Base-by-base conservation (phyloP, 2,797 vertebrate species). In the Telmatherina bonti region DNA sequence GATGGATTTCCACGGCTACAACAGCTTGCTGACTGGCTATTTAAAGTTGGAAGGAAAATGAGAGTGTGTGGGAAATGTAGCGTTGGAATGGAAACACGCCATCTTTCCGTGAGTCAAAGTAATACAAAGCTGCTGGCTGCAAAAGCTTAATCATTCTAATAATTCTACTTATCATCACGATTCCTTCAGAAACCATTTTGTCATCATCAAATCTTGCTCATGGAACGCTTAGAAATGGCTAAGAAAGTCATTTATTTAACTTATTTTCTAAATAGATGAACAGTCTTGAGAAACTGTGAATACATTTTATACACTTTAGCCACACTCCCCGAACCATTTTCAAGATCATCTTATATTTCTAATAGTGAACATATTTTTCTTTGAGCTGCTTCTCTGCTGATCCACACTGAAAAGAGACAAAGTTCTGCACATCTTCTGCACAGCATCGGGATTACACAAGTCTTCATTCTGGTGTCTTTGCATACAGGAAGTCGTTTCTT, bases 31-130 rank as follows among this genome's bases (percentile, higher is more conserved):
- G 43, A 79, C 73, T 13, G 70, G 62, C 55, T 82, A 82, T 67
- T 71, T 65, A 10, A 58, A 78, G 74, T 57, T 57, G 77, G 81
- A 76, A 73, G 76, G 87, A 90, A 93, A 91, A 89, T 53, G 74
- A 68, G 77, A 84, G 67, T 59, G 75, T 86, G 83, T 88, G 82
- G 88, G 89, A 85, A 87, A 74, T 29, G 71, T 69, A 73, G 73
- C 58, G 9, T 41, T 62, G 56, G 49, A 70, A 78, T 76, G 77
- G 84, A 89, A 88, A 85, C 61, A 27, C 58, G 26, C 62, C 33
- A 45, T 76, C 65, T 76, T 84, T 75, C 70, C 55, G 51, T 74
- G 77, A 81, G 72, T 64, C 54, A 60, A 49, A 54, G 70, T 27
- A 57, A 71, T 16, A 43, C 43, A 74, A 82, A 75, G 62, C 66